Base-by-base conservation (phyloP, 2,888 invertebrate genomes). In the Meteorus colon region DNA sequence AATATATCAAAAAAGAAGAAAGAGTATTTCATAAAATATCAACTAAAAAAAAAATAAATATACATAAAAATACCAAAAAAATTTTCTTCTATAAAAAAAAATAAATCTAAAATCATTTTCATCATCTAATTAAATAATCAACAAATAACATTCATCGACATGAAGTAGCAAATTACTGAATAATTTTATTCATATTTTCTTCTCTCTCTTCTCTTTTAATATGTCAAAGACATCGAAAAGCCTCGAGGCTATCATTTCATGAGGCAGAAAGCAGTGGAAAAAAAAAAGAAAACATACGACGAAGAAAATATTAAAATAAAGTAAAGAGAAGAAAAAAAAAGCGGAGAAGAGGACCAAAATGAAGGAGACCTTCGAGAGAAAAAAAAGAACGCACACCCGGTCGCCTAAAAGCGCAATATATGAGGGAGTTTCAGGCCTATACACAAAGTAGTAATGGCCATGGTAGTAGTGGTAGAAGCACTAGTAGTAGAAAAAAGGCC, bases 391-490 rank as follows among this genome's bases (percentile, higher is more conserved):
- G 78, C 65, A 76, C 34, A 76, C 76, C 73, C 75, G 68, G 65
- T 74, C 77, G 77, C 73, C 80, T 76, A 77, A 76, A 72, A 67
- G 76, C 76, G 78, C 71, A 80, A 81, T 81, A 80, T 80, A 81
- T 62, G 78, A 77, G 77, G 78, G 77, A 77, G 78, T 79, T 76
- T 51, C 60, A 48, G 74, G 19, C n/a, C 55, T 19, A 55, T 19
- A 55, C 24, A 55, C 19, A 55, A 19, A 55, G 55, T 48, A 16
- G 19, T 55, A 24, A 8, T 55, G 8, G 4, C 19, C n/a, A n/a
- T 55, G 19, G 19, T 19, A 55, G 55, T 55, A 12, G 41, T 41
- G 41, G 12, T 41, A 12, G 12, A 2, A 55, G 5, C n/a, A 55
- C 19, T 24, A 19, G 19, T 8, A 55, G 55, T 55, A 24, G 19